Conservation (phyloP, 2,113 vertebrate genomes). For the Hypanus sabinus region DNA sequence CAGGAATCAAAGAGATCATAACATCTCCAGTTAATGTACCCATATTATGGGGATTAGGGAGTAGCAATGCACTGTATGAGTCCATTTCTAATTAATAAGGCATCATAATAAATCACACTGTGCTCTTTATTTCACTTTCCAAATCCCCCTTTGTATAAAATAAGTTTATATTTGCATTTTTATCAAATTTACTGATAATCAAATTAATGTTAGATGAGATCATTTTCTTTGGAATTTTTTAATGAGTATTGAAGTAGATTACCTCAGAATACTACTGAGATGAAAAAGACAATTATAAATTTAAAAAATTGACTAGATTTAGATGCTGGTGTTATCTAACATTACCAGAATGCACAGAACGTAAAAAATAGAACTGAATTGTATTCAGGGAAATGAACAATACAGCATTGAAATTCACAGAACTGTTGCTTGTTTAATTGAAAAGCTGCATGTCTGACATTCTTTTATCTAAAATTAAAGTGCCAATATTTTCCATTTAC, state of each 20-base stretch:
- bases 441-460: background rate
- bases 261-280: background rate
- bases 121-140: background rate
- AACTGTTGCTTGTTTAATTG: background rate
- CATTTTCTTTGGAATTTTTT: background rate
- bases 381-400: background rate
- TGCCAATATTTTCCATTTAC: background rate
- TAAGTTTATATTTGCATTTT: background rate
- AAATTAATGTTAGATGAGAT: slow-evolving; percentile 1
- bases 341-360: background rate
- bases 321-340: background rate
- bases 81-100: background rate
- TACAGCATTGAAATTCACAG: background rate
- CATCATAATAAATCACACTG: slow-evolving; percentile 1
- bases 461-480: background rate
- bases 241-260: background rate
- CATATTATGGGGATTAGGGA: background rate
- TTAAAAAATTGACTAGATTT: background rate
- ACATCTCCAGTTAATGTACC: background rate
- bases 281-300: slow-evolving; percentile 13
- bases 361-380: background rate
- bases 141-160: background rate
- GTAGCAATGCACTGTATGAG: background rate
- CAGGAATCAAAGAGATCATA: background rate
- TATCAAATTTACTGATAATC: background rate